Base-by-base conservation (phyloP, 2,113 vertebrate species). In the Psittacus erithacus region DNA sequence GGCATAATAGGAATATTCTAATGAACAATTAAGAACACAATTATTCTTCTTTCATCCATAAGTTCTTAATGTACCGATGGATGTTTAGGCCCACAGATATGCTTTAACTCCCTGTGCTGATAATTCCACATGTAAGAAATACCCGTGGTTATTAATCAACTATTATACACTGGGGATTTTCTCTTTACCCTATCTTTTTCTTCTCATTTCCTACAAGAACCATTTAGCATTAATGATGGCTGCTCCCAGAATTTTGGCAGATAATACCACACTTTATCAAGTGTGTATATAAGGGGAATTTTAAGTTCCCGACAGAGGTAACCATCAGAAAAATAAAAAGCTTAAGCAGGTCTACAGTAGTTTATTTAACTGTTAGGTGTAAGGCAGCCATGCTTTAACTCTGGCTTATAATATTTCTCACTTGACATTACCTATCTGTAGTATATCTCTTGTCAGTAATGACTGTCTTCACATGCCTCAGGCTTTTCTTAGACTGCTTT, bases 401-500 rank as follows among this genome's bases (percentile, higher is more conserved):
- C 52, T 82, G 49, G 7, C 33, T 93, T 17, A 44, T 92, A 87
- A 76, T 17, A 79, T n/a, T 77, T 85, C 33, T 57, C 35, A 41
- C 63, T 92, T 90, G 87, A 79, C 71, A 70, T 86, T 77, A 81
- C 76, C 71, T 94, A 70, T 90, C 85, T 91, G 87, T 65, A 88
- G 62, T 82, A 41, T 35, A 76, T 55, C 29, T 24, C 59, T 70
- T 73, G 53, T 41, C 64, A 53, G 44, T 77, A 90, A 90, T 92
- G 41, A 67, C 89, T 79, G 11, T 49, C 84, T 91, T 91, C 49
- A 90, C 59, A 38, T 78, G 84, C 86, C 87, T 90, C 64, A 81
- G 82, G 93, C 63, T 93, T 89, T 87, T 91, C 68, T 90, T 91
- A 92, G 46, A 67, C 50, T 78, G 43, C 69, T 95, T 95, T 92